Evolutionary conservation across 2,888 invertebrate species (phyloP).

Genomic region (Hesperia comma): DNA sequence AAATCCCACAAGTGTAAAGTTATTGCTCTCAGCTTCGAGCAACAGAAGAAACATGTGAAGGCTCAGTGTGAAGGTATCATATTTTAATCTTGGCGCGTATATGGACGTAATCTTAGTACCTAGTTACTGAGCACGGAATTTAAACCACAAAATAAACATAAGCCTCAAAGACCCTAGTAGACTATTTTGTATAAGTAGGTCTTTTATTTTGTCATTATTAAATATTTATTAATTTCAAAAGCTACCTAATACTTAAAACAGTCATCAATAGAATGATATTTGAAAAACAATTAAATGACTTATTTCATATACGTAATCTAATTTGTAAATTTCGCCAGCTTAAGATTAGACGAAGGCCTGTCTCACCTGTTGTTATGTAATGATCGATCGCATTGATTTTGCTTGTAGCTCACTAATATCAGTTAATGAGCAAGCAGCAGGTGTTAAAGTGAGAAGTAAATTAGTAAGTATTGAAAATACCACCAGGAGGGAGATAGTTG

Average conservation of each 20-base stretch:
- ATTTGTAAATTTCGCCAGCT: no score
- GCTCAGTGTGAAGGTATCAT: neutral
- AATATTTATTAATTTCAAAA: no score
- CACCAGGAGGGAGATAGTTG: constrained; percentile 17
- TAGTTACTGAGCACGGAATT: neutral
- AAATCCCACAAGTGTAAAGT: neutral
- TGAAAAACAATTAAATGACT: no score
- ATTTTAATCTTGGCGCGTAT: neutral
- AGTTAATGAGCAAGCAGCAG: constrained; percentile 18
- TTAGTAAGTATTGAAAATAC: constrained; percentile 20
- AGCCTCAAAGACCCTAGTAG: neutral
- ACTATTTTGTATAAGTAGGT: neutral
- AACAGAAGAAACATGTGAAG: neutral
- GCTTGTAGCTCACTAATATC: neutral
- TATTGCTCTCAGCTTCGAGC: neutral
- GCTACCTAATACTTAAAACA: no score
- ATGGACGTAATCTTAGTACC: neutral
- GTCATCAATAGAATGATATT: no score
- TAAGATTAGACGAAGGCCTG: neutral
- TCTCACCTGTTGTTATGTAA: constrained; percentile 9
- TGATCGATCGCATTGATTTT: constrained; percentile 17
- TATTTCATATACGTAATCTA: no score
- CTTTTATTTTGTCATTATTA: neutral
- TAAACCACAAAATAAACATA: neutral
- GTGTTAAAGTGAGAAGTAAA: constrained; percentile 15